These are phyloP conservation scores for Perca flavescens DNA, from an alignment of 2,113 vertebrate genomes.

Conservation along the genomic window DNA sequence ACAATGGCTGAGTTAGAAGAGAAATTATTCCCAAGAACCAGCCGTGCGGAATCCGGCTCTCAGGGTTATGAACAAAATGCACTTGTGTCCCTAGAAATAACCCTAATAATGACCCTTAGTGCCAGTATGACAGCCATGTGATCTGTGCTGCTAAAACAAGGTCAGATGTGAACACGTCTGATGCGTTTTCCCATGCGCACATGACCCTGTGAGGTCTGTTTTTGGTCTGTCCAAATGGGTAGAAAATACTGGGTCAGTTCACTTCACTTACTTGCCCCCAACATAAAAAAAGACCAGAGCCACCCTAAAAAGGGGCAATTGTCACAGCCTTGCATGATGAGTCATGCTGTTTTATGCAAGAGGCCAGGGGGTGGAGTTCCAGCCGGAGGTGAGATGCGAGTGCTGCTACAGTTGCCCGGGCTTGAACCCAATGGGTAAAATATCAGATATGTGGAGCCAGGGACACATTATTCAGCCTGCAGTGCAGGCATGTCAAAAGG, in stretches of 20 bases:
- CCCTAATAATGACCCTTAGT: constrained; percentile 37
- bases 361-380: constrained; percentile 48
- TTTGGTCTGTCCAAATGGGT: constrained; percentile 35
- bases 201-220: constrained; percentile 39
- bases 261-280: constrained; percentile 55
- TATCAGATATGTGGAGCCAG: constrained; percentile 54
- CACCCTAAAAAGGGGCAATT: constrained; percentile 37
- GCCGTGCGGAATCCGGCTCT: neutral
- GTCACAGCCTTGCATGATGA: constrained; percentile 59
- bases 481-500: constrained; percentile 51
- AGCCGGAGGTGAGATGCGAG: constrained; percentile 51
- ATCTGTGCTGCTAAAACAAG: constrained; percentile 44
- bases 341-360: constrained; percentile 70
- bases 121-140: constrained; percentile 22
- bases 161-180: constrained; percentile 51
- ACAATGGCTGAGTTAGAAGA: constrained; percentile 19
- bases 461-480: constrained; percentile 60
- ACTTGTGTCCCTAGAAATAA: constrained; percentile 33
- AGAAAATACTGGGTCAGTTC: constrained; percentile 70
- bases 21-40: constrained; percentile 20
- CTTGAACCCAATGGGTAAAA: constrained; percentile 54
- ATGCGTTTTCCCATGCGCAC: constrained; percentile 26
- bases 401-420: constrained; percentile 40
- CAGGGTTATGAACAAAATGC: neutral
- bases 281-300: constrained; percentile 7